phyloP scores from a whole-genome alignment of 2,888 invertebrate genomes.

The Cordilura impudica region DNA sequence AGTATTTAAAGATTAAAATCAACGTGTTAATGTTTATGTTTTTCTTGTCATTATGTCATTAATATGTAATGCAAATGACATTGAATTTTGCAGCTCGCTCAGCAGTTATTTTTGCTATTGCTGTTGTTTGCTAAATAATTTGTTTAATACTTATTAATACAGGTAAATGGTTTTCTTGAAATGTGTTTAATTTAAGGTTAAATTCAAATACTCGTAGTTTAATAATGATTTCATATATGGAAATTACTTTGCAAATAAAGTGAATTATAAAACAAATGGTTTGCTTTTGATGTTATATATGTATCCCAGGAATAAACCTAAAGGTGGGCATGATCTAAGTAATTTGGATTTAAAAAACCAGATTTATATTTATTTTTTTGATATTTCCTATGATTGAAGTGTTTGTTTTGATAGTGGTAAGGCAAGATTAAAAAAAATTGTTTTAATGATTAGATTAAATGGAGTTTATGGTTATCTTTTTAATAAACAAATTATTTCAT shows the following conservation, averaged over 20 bases:
- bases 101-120: slow-evolving; percentile 5
- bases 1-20: slow-evolving; percentile 56
- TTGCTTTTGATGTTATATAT: too few species aligned
- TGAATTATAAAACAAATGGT: not conserved
- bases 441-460: too few species aligned
- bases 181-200: slow-evolving; percentile 54
- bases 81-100: slow-evolving; percentile 41
- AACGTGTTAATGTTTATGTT: slow-evolving; percentile 62
- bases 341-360: too few species aligned
- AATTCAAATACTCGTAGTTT: slow-evolving; percentile 45
- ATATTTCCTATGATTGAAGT: too few species aligned
- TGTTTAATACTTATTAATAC: not conserved
- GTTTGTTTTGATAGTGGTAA: too few species aligned
- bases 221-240: slow-evolving; percentile 39
- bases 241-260: not conserved
- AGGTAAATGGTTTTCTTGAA: slow-evolving; percentile 35
- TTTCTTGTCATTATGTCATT: slow-evolving; percentile 62
- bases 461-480: too few species aligned
- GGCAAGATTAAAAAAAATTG: too few species aligned
- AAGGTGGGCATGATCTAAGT: too few species aligned
- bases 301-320: too few species aligned
- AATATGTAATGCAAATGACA: slow-evolving; percentile 63
- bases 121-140: not conserved
- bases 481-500: too few species aligned
- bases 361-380: too few species aligned